Evolutionary conservation across 2,888 invertebrate species (phyloP), one percentile per base, ranked within the genome.

Genomic region (Drosophila mettleri): DNA sequence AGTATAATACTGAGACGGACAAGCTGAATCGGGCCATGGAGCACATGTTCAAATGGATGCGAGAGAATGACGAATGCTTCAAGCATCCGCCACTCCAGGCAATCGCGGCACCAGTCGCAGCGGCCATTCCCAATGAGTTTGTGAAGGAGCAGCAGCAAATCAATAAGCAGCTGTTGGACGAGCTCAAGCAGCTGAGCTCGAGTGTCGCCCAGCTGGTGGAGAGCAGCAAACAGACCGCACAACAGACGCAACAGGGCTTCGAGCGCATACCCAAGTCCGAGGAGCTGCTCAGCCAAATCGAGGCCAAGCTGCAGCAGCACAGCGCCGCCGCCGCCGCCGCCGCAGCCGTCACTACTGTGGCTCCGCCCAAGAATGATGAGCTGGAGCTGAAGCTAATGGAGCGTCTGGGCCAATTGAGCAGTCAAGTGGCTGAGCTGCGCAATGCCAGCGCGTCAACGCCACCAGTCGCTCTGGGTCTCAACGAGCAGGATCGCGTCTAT

Each of bases 351-450:
- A 83, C 90, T 16, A 77, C 90, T 0, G 59, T 77, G 3, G 68
- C 87, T 14, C 90, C 91, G 10, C 72, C 80, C 24, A 92, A 91
- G 60, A 91, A 93, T 36, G 86, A 92, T 14, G 92, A 93, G 43
- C 91, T 93, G 10, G 93, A 93, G 74, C 90, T 90, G 46, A 92
- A 93, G 74, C 90, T 93, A 0, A 78, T 92, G n/a, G 90, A 91
- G 36, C 92, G 92, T 65, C 88, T 94, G 51, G 92, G 92, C 33
- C 90, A 92, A 20, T 89, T 94, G 27, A 92, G 92, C 66, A 90
- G 86, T 12, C 92, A 93, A 69, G 85, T 94, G 41, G 91, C 91
- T 0, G 74, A 80, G 33, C 52, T 91, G 4, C 85, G 86, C 7
- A 93, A 93, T 20, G 92, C 57, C 0, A 57, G 80, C 0, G 69